Conservation (phyloP, 2,888 invertebrate species). For the Drosophila borealis region DNA sequence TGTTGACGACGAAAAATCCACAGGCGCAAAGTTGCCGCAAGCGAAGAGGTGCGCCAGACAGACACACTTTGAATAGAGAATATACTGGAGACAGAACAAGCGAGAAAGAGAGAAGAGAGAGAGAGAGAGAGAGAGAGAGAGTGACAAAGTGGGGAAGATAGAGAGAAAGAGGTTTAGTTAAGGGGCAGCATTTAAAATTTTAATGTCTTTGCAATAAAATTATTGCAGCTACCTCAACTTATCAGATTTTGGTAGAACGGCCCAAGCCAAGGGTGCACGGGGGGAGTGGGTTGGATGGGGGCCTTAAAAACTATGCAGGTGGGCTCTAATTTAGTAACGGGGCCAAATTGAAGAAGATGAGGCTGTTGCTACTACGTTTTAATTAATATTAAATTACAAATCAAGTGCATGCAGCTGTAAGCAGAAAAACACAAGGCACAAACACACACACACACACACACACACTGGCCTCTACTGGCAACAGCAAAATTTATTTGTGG, state of each 20-base stretch:
- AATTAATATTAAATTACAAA: constrained; percentile 78
- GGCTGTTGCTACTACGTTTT: constrained; percentile 45
- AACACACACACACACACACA: neutral
- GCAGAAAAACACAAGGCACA: constrained; percentile 11
- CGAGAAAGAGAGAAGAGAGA: neutral
- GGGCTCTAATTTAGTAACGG: neutral
- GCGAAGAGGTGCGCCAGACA: constrained; percentile 56
- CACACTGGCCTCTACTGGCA: too few relatives aligned
- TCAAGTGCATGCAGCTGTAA: constrained; percentile 51
- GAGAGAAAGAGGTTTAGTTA: neutral
- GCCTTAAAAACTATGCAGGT: constrained; percentile 27
- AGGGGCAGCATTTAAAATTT: constrained; percentile 55
- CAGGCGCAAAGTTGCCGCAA: constrained; percentile 53
- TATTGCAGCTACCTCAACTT: constrained; percentile 40
- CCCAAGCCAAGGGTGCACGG: neutral
- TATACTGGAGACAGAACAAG: constrained; percentile 3
- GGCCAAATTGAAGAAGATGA: constrained; percentile 19
- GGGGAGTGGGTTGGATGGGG: neutral
- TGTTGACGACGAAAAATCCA: constrained; percentile 60
- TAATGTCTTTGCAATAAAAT: constrained; percentile 62
- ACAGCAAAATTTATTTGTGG: constrained; percentile 43
- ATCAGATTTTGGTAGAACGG: constrained; percentile 5
- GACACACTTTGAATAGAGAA: constrained; percentile 32
- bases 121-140: neutral
- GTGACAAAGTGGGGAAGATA: too few relatives aligned